phyloP scores from a whole-genome alignment of 2,797 vertebrate genomes.

The Parauchenoglanis ngamensis region DNA sequence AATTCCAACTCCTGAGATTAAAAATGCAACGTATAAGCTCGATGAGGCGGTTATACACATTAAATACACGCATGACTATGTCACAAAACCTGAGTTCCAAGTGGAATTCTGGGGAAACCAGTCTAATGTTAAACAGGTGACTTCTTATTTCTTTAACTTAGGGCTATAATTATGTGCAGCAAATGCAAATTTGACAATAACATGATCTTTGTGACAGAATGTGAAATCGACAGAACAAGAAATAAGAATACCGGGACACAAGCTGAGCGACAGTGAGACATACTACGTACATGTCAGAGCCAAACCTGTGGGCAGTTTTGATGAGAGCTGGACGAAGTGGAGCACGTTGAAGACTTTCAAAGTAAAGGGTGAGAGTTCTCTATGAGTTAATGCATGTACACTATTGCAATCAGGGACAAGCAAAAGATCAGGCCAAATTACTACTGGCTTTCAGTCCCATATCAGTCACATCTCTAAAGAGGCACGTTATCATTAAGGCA shows the following conservation, averaged over 20 bases:
- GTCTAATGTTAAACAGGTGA: neutral
- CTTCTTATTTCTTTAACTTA: conserved; percentile 6
- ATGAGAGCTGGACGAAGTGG: conserved; percentile 74
- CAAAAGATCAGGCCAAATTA: neutral
- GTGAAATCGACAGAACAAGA: rapidly evolving
- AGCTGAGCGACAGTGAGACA: neutral
- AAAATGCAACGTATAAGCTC: neutral
- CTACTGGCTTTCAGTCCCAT: neutral
- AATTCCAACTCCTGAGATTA: conserved; percentile 22
- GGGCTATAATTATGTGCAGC: neutral
- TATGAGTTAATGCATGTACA: neutral
- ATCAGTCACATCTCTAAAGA: neutral
- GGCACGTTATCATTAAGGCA: neutral
- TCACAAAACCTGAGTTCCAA: neutral
- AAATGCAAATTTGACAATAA: neutral
- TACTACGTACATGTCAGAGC: conserved; percentile 60
- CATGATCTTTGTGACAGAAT: conserved; percentile 20
- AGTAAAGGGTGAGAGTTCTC: conserved; percentile 28
- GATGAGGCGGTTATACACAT: conserved; percentile 6
- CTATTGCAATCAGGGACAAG: neutral
- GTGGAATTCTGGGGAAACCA: conserved; percentile 22
- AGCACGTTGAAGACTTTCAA: conserved; percentile 58
- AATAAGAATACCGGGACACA: neutral
- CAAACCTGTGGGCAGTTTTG: neutral
- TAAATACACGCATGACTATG: neutral